Conservation (phyloP, 2,113 vertebrate species). For the Picathartes gymnocephalus region DNA sequence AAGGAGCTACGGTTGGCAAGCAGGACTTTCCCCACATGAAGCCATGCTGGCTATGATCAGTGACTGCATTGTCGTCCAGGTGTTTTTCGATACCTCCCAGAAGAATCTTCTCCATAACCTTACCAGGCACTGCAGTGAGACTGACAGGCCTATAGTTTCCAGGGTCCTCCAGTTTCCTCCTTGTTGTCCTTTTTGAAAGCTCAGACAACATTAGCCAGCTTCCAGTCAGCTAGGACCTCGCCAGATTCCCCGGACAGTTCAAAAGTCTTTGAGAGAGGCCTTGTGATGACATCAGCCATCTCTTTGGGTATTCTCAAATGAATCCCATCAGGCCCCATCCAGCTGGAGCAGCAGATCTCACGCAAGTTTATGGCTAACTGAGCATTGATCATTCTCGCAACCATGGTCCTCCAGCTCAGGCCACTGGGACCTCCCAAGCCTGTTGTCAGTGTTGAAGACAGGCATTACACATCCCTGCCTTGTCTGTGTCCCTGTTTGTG, state of each 20-base stretch:
- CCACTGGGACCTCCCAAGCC: too few relatives aligned
- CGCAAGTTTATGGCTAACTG: not conserved
- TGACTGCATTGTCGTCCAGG: not conserved
- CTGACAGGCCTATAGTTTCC: not conserved
- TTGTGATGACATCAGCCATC: not conserved
- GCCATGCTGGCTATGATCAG: accelerated
- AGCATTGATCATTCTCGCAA: not conserved
- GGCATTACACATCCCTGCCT: not conserved
- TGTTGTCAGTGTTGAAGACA: not conserved
- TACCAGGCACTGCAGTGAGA: not conserved
- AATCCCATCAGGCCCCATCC: not conserved
- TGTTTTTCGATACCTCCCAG: not conserved
- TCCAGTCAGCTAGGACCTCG: not conserved
- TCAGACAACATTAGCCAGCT: not conserved
- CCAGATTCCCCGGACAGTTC: not conserved
- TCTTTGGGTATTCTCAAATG: not conserved
- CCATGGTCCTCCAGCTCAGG: not conserved
- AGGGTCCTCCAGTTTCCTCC: not conserved
- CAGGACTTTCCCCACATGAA: not conserved
- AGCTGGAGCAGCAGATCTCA: not conserved
- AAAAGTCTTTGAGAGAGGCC: not conserved
- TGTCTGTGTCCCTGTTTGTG: not conserved
- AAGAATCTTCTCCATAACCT: not conserved
- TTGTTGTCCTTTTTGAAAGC: not conserved
- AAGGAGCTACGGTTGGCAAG: not conserved